A percentile compares a stretch with the other conserved stretches of the same genome.
phyloP scores from a whole-genome alignment of 2,888 invertebrate genomes.

The Agonopterix arenella region DNA sequence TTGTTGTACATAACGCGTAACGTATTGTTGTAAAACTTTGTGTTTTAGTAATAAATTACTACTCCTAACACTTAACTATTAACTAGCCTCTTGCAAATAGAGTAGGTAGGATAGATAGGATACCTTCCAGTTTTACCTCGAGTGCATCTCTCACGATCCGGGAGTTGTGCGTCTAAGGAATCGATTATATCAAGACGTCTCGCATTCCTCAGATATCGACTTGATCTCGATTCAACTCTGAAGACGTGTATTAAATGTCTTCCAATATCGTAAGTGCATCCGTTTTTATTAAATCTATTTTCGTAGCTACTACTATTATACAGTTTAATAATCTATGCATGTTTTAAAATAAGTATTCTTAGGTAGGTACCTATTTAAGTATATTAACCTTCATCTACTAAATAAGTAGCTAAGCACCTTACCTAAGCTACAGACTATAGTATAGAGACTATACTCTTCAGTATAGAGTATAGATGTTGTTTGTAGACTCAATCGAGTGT shows the following conservation, averaged over 20 bases:
- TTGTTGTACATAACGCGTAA: too few relatives aligned
- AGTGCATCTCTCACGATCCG: constrained; percentile 43
- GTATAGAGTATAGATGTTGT: too few relatives aligned
- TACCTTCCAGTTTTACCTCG: constrained; percentile 16
- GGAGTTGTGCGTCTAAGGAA: constrained; percentile 38
- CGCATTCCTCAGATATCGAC: constrained; percentile 46
- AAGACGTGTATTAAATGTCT: constrained; percentile 31
- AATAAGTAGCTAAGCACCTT: too few relatives aligned
- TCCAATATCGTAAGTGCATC: neutral
- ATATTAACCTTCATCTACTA: neutral
- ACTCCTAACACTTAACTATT: too few relatives aligned
- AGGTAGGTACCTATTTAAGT: too few relatives aligned
- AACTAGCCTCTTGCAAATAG: too few relatives aligned
- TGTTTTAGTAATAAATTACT: too few relatives aligned
- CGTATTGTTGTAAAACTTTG: too few relatives aligned
- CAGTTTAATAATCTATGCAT: neutral
- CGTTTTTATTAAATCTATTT: neutral
- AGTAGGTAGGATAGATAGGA: too few relatives aligned
- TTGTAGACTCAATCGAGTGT: neutral
- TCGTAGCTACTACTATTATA: neutral
- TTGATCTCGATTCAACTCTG: constrained; percentile 34
- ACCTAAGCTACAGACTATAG: too few relatives aligned
- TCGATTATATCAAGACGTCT: constrained; percentile 51
- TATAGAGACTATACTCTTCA: too few relatives aligned
- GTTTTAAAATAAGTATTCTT: neutral